A percentile compares a stretch with the other conserved stretches of the same genome.
These are phyloP conservation scores for Barypeithes pellucidus DNA, from an alignment of 2,888 invertebrate genomes.

Conservation along the genomic window DNA sequence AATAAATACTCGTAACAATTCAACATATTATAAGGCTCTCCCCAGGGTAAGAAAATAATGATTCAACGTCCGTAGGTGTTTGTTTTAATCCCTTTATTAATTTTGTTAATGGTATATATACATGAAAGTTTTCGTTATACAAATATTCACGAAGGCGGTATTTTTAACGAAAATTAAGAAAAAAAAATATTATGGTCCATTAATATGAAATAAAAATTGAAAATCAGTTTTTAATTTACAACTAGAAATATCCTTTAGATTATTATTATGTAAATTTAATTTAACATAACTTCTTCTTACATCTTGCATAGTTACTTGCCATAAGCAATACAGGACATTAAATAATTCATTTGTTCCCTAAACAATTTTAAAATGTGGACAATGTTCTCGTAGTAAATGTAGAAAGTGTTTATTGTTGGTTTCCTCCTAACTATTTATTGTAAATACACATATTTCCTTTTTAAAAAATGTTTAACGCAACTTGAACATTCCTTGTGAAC, in stretches of 20 bases:
- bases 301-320: neutral
- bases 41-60: neutral
- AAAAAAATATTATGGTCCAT: neutral
- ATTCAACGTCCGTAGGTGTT: neutral
- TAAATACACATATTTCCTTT: neutral
- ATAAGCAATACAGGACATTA: neutral
- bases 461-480: neutral
- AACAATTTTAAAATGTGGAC: neutral
- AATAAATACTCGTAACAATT: neutral
- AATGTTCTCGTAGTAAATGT: constrained; percentile 19
- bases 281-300: neutral
- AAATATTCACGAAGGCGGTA: neutral
- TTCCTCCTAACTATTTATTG: neutral
- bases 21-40: neutral
- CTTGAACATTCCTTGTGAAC: neutral
- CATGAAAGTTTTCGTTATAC: neutral
- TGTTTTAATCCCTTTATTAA: neutral
- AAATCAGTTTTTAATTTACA: too few species aligned
- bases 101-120: neutral
- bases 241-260: too few species aligned
- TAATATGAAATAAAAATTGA: too few species aligned
- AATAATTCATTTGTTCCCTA: too few species aligned
- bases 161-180: neutral
- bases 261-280: too few species aligned
- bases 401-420: constrained; percentile 7